Base-by-base conservation (phyloP, 37 sponge, comb jelly and placozoan species). In the Amphimedon queenslandica region DNA sequence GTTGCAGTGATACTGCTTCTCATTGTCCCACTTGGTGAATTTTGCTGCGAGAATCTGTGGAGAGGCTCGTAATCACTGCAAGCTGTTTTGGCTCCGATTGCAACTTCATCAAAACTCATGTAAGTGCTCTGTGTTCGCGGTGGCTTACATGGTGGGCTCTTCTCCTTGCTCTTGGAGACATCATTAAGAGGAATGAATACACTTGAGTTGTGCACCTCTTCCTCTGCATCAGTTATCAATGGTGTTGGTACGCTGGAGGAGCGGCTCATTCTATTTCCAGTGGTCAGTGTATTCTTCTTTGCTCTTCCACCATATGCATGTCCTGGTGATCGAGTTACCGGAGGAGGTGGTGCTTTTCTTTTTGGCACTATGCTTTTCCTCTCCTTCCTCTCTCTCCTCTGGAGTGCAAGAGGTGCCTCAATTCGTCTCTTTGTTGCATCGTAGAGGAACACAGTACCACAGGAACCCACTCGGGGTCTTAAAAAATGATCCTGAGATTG, bases 61-160 rank as follows among this genome's bases (percentile, higher is more conserved):
- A 47, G 13, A 8, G 53, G 53, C 13, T 47, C 53, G 13, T 47
- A 47, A 47, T 47, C 53, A 47, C 53, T 47, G 53, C 8, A 8
- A 18, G 13, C 53, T 18, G 53, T 47, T 13, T 47, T 47, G 8
- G 13, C 53, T n/a, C n/a, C n/a, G n/a, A n/a, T n/a, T 18, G 53
- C 13, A 47, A 18, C 53, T 18, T 47, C 53, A 18, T 47, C 53
- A 18, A 8, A 66, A 30, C 35, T 53, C 1, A 67, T 6, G 38
- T 61, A 79, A 29, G 80, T 79, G 30, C 80, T 79, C 55, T 57
- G 65, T 2, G 80, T 79, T 32, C 80, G 40, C 0, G 72, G 71
- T 21, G 80, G 80, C 28, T 79, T 79, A 1, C 27, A 10, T 21
- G 80, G 80, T 2, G 80, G 72, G 1, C 43, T 27, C 58, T 78